Percentiles rank a stretch among this genome's conserved stretches.
Conservation (phyloP, 2,888 invertebrate genomes). For the Diadromus collaris region DNA sequence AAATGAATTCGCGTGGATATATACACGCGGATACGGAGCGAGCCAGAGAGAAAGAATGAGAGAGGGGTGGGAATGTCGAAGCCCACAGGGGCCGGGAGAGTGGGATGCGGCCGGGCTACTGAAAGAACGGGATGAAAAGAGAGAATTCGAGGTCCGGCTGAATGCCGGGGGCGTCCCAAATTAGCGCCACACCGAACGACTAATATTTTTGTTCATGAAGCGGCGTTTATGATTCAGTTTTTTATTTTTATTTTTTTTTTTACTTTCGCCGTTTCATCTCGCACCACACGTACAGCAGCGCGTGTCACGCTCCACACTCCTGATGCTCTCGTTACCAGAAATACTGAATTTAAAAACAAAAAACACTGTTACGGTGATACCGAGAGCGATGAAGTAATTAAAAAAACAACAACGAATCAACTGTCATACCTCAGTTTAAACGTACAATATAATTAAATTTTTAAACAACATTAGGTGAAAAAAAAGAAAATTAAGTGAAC, state of each 20-base stretch:
- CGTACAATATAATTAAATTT: not conserved
- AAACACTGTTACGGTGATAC: slow-evolving; percentile 17
- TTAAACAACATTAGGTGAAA: not conserved
- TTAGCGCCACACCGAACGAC: slow-evolving; percentile 70
- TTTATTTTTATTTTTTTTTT: slow-evolving; percentile 44
- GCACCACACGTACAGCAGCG: slow-evolving; percentile 52
- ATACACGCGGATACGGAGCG: not conserved
- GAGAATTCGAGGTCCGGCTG: slow-evolving; percentile 33
- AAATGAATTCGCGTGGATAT: slow-evolving; percentile 71
- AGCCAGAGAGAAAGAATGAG: slow-evolving; percentile 48
- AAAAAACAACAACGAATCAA: slow-evolving; percentile 7
- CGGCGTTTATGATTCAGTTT: slow-evolving; percentile 65
- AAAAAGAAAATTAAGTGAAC: not conserved
- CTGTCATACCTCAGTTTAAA: not conserved
- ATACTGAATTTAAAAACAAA: slow-evolving; percentile 5
- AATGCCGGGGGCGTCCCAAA: slow-evolving; percentile 68
- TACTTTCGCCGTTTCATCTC: not conserved
- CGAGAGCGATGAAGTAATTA: slow-evolving; percentile 27
- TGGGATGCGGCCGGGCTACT: slow-evolving; percentile 17
- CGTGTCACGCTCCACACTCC: not conserved
- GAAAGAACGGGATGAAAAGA: slow-evolving; percentile 51
- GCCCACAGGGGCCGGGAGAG: slow-evolving; percentile 30
- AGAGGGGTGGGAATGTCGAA: slow-evolving; percentile 40
- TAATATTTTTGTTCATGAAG: slow-evolving; percentile 67
- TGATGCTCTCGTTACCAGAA: not conserved